Conservation (phyloP, 2,113 vertebrate species). For the Engraulis encrasicolus region DNA sequence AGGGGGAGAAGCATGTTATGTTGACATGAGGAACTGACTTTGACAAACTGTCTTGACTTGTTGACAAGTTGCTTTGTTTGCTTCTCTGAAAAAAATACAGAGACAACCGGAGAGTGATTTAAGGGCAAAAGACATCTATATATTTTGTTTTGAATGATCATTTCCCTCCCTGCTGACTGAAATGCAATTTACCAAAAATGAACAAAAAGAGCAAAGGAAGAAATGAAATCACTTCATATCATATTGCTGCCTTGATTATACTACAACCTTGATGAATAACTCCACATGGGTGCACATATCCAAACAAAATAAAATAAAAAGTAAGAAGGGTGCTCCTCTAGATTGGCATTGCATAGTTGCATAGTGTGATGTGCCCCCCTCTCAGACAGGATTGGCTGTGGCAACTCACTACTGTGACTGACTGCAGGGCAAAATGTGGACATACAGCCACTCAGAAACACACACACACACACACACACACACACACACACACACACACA, state of each 20-base stretch:
- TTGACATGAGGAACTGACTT: conserved; percentile 2
- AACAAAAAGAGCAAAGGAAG: neutral
- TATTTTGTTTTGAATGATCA: too few species aligned
- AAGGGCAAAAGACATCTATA: neutral
- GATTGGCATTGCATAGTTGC: neutral
- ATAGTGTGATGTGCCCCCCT: too few species aligned
- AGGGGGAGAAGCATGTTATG: neutral
- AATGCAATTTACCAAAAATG: neutral
- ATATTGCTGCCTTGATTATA: neutral
- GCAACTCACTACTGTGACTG: conserved; percentile 37
- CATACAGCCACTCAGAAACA: conserved; percentile 38
- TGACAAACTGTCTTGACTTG: neutral
- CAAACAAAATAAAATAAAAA: neutral
- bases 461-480: neutral
- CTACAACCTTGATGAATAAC: neutral
- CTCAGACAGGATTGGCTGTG: conserved; percentile 11
- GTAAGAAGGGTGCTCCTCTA: neutral
- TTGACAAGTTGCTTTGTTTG: conserved; percentile 14
- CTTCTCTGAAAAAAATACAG: neutral
- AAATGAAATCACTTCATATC: too few species aligned
- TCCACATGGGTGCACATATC: neutral
- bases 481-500: too few species aligned
- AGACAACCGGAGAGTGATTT: neutral
- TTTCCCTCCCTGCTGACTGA: too few species aligned
- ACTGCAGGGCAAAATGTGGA: conserved; percentile 46